Evolutionary conservation across 1,140 invertebrate genomes (phyloP).

Genomic region (Leptopilina clavipes): DNA sequence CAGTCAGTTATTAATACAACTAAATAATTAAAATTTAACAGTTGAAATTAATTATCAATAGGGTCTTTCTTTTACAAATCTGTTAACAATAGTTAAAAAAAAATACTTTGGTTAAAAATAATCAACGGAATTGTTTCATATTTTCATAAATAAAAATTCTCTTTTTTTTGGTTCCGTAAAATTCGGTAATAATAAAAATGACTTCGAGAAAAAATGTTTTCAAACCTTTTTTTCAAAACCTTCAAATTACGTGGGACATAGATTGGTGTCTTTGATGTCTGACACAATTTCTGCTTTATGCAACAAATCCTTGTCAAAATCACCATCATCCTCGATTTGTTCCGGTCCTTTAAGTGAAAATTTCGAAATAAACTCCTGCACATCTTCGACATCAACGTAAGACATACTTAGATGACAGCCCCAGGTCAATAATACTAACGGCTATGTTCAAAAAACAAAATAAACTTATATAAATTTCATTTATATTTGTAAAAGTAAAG

Average conservation of each 20-base stretch:
- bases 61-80: no score
- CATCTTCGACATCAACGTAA: conserved; percentile 77
- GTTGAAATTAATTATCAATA: no score
- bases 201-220: no score
- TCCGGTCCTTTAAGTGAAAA: conserved; percentile 82
- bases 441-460: conserved; percentile 74
- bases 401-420: conserved; percentile 85
- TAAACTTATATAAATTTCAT: no score
- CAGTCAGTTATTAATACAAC: no score
- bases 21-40: no score
- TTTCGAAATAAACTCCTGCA: conserved; percentile 80
- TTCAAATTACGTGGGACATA: conserved; percentile 72
- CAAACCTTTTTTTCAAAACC: not conserved
- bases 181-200: no score
- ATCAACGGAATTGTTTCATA: no score
- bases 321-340: conserved; percentile 77
- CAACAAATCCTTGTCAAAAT: conserved; percentile 77
- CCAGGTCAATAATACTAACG: conserved; percentile 86
- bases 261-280: conserved; percentile 71
- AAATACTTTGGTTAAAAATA: no score
- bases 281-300: conserved; percentile 76
- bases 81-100: no score
- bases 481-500: conserved; percentile 2
- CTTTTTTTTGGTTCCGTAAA: no score
- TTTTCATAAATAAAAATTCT: no score